Base-by-base conservation (phyloP, 2,888 invertebrate genomes). In the Rotaria macrura region DNA sequence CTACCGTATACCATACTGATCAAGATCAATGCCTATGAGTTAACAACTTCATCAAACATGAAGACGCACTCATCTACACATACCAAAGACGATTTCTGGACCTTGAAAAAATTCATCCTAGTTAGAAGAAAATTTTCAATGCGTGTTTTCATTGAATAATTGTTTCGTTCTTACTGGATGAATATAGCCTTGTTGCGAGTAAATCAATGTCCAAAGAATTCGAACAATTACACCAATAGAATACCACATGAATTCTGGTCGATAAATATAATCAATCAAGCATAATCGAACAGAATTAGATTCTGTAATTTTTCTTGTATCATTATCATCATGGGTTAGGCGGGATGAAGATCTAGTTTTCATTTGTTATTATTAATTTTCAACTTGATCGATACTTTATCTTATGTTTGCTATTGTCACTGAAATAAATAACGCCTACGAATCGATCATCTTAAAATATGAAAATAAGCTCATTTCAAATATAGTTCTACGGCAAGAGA, bases 21-120 rank as follows among this genome's bases (percentile, higher is more conserved):
- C n/a, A n/a, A n/a, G n/a, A n/a, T n/a, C n/a, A n/a, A n/a, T n/a
- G n/a, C n/a, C n/a, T n/a, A n/a, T n/a, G n/a, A n/a, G n/a, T n/a
- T n/a, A n/a, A n/a, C n/a, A n/a, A n/a, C n/a, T n/a, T n/a, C n/a
- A n/a, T n/a, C n/a, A n/a, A n/a, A n/a, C n/a, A n/a, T 52, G 3
- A 52, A 20, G 23, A 52, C 7, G 5, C 23, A 52, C 1, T 9
- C 23, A 54, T 25, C 25, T 3, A 54, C 38, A 65, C 79, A 25
- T 79, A 79, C 86, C 86, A 23, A 74, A 79, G 34, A 86, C 84
- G 14, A 86, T 55, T 86, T 86, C 86, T 25, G 84, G 49, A 40
- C 86, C 84, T 86, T 86, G 86, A 47, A 86, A 86, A 85, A 84
- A 84, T 49, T 86, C 86, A 49, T 86, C 79, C 65, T 65, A 65